Evolutionary conservation across 1,140 invertebrate genomes (phyloP).

Genomic region (Drosophila ercepeae): DNA sequence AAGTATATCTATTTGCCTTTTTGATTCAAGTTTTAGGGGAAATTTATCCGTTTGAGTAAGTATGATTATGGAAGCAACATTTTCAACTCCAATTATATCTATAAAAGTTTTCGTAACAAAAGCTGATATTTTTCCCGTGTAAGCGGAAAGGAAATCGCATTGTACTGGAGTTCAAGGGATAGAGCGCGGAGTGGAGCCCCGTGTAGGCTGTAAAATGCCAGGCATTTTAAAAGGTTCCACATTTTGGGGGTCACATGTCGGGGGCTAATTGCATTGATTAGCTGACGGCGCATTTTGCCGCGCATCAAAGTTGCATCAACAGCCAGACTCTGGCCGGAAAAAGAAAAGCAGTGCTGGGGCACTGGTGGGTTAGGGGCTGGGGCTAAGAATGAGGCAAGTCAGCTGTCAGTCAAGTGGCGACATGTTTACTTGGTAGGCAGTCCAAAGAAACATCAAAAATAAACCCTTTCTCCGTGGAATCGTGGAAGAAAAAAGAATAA

Average conservation of each 20-base stretch:
- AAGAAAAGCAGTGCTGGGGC: constrained; percentile 18
- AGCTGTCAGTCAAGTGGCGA: constrained; percentile 80
- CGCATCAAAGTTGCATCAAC: constrained; percentile 61
- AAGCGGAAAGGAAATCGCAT: constrained; percentile 46
- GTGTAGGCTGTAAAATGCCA: constrained; percentile 63
- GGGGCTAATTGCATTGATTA: constrained; percentile 82
- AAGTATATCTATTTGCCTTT: neutral
- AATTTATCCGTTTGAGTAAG: neutral
- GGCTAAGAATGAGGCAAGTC: constrained; percentile 50
- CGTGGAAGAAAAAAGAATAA: constrained; percentile 14
- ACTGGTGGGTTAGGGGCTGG: constrained; percentile 6
- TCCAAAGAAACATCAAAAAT: constrained; percentile 23
- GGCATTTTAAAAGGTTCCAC: constrained; percentile 82
- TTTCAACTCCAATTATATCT: no score
- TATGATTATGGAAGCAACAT: no score
- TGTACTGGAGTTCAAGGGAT: constrained; percentile 24
- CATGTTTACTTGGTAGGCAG: constrained; percentile 72
- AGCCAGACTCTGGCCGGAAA: neutral
- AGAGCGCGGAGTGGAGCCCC: neutral
- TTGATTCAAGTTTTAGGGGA: neutral
- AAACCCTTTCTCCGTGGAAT: constrained; percentile 28
- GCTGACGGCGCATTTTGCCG: constrained; percentile 77
- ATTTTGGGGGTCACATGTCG: constrained; percentile 70
- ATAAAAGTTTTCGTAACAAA: no score
- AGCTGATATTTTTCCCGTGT: constrained; percentile 15